These are phyloP conservation scores for Cheilosia variabilis DNA, from an alignment of 2,888 invertebrate species.

Conservation along the genomic window DNA sequence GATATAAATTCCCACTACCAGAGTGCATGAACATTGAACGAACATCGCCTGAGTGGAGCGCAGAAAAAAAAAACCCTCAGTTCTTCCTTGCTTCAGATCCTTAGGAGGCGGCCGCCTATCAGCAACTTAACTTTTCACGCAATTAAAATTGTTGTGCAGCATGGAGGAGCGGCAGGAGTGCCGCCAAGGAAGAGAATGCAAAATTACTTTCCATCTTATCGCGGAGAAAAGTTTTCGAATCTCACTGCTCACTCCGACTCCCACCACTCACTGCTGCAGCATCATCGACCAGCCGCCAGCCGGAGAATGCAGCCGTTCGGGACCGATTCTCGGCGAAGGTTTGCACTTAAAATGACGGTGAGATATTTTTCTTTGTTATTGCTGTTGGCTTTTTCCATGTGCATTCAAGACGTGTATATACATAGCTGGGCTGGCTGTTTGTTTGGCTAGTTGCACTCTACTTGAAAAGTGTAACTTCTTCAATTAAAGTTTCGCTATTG, in stretches of 20 bases:
- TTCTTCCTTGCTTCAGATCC: conserved; percentile 7
- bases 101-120: conserved; percentile 56
- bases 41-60: conserved; percentile 50
- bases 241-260: neutral
- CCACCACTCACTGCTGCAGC: neutral
- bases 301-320: conserved; percentile 48
- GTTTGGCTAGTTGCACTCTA: conserved; percentile 73
- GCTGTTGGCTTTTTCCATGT: conserved; percentile 7
- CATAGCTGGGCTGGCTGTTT: conserved; percentile 40
- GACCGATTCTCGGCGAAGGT: conserved; percentile 57
- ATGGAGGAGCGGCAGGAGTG: neutral
- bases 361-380: conserved; percentile 61
- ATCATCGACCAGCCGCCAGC: neutral
- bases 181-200: conserved; percentile 66
- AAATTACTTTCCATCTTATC: conserved; percentile 75
- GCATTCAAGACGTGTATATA: neutral
- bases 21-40: conserved; percentile 28
- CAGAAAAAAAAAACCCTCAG: conserved; percentile 11
- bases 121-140: conserved; percentile 75
- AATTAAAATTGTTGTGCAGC: conserved; percentile 72
- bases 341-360: conserved; percentile 72
- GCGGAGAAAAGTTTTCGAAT: conserved; percentile 64
- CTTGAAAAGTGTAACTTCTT: conserved; percentile 75
- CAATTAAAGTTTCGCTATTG: conserved; percentile 75
- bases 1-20: conserved; percentile 52